phyloP scores from a whole-genome alignment of 2,797 vertebrate species.

The Onychomys arenicola region DNA sequence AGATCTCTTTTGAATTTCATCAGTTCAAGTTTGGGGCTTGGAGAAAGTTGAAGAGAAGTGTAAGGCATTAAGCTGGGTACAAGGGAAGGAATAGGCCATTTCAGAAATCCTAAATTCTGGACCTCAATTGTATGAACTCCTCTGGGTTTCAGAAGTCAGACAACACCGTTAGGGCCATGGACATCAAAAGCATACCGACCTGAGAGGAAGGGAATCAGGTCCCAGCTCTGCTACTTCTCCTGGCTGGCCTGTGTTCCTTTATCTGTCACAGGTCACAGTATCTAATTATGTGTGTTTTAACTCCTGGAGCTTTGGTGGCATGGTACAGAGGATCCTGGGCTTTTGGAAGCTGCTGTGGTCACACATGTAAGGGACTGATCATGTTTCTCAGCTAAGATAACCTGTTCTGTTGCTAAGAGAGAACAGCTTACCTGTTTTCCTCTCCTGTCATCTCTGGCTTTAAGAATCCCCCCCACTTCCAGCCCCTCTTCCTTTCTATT shows the following conservation, averaged over 20 bases:
- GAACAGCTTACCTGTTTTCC: slow-evolving; percentile 61
- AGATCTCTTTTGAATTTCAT: background rate
- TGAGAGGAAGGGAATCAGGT: background rate
- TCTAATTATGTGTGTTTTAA: background rate
- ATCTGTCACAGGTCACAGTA: background rate
- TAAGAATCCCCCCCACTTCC: rapidly evolving
- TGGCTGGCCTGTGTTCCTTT: background rate
- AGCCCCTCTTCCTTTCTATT: slow-evolving; percentile 59
- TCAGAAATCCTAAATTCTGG: background rate
- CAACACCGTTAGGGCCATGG: background rate
- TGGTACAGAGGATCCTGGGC: background rate
- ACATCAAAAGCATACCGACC: background rate
- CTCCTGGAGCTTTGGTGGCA: background rate
- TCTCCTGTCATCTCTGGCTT: slow-evolving; percentile 54
- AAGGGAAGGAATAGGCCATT: background rate
- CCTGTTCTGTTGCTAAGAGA: slow-evolving; percentile 79
- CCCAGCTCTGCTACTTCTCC: background rate
- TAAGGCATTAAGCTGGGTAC: background rate
- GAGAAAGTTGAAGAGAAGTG: background rate
- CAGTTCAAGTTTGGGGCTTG: background rate
- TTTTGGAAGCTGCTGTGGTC: background rate
- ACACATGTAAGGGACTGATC: slow-evolving; percentile 19
- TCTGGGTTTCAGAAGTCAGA: background rate
- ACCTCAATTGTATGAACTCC: background rate
- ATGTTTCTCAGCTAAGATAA: slow-evolving; percentile 58